phyloP scores from a whole-genome alignment of 2,888 invertebrate species.

The Carpatolechia fugitivella region DNA sequence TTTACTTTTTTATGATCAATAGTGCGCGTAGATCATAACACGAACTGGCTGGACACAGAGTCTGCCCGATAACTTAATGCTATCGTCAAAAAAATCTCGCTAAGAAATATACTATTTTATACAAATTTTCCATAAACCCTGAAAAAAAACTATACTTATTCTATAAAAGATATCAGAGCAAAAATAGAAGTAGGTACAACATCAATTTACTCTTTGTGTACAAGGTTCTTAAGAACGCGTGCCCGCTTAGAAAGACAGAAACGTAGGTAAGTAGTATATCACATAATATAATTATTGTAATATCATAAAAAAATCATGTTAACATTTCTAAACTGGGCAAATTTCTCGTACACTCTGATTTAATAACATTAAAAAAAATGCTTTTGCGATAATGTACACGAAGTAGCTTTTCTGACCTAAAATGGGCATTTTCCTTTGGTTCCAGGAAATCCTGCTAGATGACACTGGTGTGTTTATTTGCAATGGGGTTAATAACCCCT shows the following conservation, averaged over 20 bases:
- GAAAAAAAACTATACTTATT: slow-evolving; percentile 43
- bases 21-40: not conserved
- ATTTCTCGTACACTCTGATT: too few species aligned
- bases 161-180: slow-evolving; percentile 57
- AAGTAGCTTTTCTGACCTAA: too few species aligned
- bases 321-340: too few species aligned
- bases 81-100: slow-evolving; percentile 60
- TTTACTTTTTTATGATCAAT: too few species aligned
- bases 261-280: not conserved
- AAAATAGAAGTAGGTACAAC: slow-evolving; percentile 39
- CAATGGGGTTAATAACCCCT: too few species aligned
- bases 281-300: not conserved
- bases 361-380: too few species aligned
- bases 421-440: too few species aligned
- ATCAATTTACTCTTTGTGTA: slow-evolving; percentile 49
- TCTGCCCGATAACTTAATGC: slow-evolving; percentile 53
- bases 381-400: too few species aligned
- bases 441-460: too few species aligned
- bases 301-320: not conserved
- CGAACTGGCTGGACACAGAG: slow-evolving; percentile 31
- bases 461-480: too few species aligned
- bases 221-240: slow-evolving; percentile 44
- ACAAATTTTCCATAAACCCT: slow-evolving; percentile 74
- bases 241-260: not conserved
- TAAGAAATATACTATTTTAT: slow-evolving; percentile 72